Percentiles rank a stretch among this genome's conserved stretches.
phyloP scores from a whole-genome alignment of 1,140 invertebrate species.

The Ceratoteleas bidentatus region DNA sequence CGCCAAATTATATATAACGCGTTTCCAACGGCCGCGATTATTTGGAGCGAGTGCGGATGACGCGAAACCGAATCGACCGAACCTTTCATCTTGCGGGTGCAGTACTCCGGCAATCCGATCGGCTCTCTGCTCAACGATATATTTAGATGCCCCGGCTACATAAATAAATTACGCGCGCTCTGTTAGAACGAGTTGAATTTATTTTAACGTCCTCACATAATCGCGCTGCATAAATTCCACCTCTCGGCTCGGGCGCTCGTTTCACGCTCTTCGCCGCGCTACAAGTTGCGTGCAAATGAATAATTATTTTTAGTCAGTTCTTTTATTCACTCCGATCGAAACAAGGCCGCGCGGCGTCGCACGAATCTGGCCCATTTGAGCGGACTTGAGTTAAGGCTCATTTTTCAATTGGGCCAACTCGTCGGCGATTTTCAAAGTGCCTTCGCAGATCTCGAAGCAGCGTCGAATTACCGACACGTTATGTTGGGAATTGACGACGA shows the following conservation, averaged over 20 bases:
- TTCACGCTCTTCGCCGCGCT: too few species aligned
- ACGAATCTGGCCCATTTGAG: too few species aligned
- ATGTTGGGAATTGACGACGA: too few species aligned
- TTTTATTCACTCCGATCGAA: background rate
- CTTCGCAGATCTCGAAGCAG: too few species aligned
- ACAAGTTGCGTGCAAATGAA: too few species aligned
- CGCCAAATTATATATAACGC: constrained; percentile 8
- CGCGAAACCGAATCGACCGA: constrained; percentile 55
- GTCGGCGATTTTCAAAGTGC: too few species aligned
- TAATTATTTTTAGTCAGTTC: too few species aligned
- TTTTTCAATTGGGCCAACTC: too few species aligned
- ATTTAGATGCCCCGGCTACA: constrained; percentile 65
- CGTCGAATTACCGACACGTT: too few species aligned
- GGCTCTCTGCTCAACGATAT: constrained; percentile 55
- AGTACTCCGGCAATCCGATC: constrained; percentile 58
- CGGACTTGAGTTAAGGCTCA: too few species aligned
- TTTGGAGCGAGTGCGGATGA: constrained; percentile 19
- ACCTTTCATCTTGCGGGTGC: constrained; percentile 40
- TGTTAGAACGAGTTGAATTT: constrained; percentile 74
- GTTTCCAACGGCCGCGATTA: constrained; percentile 29
- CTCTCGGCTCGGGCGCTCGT: too few species aligned
- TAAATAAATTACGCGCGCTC: constrained; percentile 69
- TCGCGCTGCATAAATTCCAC: constrained; percentile 71
- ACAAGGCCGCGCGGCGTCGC: too few species aligned
- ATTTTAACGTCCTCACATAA: constrained; percentile 73